Conservation (phyloP, 2,113 vertebrate genomes). For the Dicaeum eximium region DNA sequence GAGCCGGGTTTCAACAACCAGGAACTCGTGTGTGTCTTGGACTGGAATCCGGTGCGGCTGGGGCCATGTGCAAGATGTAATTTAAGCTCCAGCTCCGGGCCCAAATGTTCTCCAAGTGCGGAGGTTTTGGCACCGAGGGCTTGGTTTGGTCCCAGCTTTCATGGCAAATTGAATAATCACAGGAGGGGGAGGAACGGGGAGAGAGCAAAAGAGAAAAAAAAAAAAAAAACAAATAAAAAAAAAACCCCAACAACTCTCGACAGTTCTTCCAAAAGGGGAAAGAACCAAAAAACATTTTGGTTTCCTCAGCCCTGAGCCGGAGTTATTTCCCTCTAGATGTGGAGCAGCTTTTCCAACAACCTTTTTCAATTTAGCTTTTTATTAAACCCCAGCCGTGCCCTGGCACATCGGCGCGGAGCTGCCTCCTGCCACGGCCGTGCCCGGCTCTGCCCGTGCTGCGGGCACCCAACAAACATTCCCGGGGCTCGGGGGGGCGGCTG, state of each 20-base stretch:
- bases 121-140: slow-evolving; percentile 17
- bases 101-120: not conserved
- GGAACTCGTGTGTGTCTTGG: not conserved
- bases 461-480: not conserved
- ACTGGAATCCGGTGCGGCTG: not conserved
- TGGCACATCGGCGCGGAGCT: not conserved
- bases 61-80: not conserved
- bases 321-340: slow-evolving; percentile 1
- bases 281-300: slow-evolving; percentile 12
- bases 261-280: not conserved
- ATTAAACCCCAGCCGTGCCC: not conserved
- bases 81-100: not conserved
- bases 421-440: not conserved
- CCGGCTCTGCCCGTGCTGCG: not conserved
- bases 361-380: not conserved
- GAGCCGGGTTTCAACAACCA: not conserved
- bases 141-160: slow-evolving; percentile 15
- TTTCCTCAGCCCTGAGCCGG: not conserved
- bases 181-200: not conserved
- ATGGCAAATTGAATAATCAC: slow-evolving; percentile 33
- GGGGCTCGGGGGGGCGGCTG: not conserved
- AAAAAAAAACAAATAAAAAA: not conserved
- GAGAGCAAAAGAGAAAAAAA: not conserved
- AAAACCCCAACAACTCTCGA: not conserved
- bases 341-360: not conserved